Evolutionary conservation across 2,113 vertebrate genomes (phyloP).

Genomic region (Strix aluco): DNA sequence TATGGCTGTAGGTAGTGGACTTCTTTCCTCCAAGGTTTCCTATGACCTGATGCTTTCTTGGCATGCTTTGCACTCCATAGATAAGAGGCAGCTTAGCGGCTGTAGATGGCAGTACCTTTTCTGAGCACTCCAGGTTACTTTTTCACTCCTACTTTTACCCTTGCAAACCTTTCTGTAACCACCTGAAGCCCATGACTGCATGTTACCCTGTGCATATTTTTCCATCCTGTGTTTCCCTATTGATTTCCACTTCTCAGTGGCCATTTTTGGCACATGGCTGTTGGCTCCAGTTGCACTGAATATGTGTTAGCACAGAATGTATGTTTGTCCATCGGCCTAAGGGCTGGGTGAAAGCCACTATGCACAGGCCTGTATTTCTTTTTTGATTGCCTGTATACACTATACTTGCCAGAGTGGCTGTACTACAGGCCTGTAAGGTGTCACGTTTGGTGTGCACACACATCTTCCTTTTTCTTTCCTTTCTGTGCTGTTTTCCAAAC

Average conservation of each 20-base stretch:
- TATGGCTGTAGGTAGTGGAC: neutral
- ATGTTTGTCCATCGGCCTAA: neutral
- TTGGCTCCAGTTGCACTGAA: neutral
- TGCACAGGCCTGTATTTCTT: neutral
- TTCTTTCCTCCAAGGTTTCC: neutral
- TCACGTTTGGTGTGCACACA: neutral
- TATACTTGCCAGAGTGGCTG: neutral
- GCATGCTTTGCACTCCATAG: neutral
- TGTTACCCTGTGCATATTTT: neutral
- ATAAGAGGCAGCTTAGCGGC: neutral
- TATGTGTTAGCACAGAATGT: neutral
- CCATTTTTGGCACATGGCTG: neutral
- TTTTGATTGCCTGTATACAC: neutral
- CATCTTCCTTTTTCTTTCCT: neutral
- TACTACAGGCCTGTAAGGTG: neutral
- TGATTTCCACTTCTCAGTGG: neutral
- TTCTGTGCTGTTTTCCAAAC: neutral
- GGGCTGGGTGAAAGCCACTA: neutral
- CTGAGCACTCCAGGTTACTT: neutral
- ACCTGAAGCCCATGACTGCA: neutral
- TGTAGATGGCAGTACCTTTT: neutral
- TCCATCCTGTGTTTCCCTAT: neutral
- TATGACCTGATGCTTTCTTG: neutral
- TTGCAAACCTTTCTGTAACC: neutral
- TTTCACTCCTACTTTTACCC: neutral